Percentiles rank a stretch among this genome's conserved stretches.
Conservation (phyloP, 2,113 vertebrate genomes). For the Odobenus rosmarus region DNA sequence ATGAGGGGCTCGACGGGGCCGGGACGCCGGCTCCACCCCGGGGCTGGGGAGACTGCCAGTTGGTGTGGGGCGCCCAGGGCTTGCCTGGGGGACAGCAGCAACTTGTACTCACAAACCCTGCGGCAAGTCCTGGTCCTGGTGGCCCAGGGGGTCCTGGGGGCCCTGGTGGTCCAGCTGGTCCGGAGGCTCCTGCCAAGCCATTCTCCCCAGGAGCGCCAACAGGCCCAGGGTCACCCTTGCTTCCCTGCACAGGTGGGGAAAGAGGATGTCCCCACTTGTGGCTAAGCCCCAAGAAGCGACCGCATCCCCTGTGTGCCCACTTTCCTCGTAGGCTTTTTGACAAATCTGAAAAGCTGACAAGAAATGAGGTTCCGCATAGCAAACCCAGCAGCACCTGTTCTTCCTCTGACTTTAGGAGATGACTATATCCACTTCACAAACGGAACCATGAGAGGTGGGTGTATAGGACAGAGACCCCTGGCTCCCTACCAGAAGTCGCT, state of each 20-base stretch:
- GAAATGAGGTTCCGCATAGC: too few species aligned
- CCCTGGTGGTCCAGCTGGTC: conserved; percentile 93
- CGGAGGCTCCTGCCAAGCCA: conserved; percentile 91
- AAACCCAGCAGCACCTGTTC: fast-evolving
- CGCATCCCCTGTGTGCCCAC: fast-evolving
- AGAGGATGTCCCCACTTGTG: fast-evolving
- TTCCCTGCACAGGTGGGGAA: conserved; percentile 86
- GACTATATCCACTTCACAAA: fast-evolving
- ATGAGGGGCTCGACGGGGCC: too few species aligned
- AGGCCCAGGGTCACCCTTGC: conserved; percentile 86
- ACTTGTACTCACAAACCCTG: conserved; percentile 93
- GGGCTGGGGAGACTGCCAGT: fast-evolving
- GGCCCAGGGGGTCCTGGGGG: conserved; percentile 89
- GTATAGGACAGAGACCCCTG: too few species aligned
- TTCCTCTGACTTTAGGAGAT: not conserved
- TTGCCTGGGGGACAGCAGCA: not conserved
- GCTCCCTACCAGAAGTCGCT: too few species aligned
- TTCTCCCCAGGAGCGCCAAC: conserved; percentile 86
- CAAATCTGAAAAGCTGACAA: not conserved
- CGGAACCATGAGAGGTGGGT: too few species aligned
- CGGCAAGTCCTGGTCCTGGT: conserved; percentile 84
- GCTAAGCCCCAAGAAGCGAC: not conserved
- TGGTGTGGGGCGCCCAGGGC: fast-evolving
- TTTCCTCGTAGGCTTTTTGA: fast-evolving
- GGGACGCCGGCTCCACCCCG: fast-evolving